phyloP scores from a whole-genome alignment of 1,140 invertebrate genomes.

The Drosophila navojoa region DNA sequence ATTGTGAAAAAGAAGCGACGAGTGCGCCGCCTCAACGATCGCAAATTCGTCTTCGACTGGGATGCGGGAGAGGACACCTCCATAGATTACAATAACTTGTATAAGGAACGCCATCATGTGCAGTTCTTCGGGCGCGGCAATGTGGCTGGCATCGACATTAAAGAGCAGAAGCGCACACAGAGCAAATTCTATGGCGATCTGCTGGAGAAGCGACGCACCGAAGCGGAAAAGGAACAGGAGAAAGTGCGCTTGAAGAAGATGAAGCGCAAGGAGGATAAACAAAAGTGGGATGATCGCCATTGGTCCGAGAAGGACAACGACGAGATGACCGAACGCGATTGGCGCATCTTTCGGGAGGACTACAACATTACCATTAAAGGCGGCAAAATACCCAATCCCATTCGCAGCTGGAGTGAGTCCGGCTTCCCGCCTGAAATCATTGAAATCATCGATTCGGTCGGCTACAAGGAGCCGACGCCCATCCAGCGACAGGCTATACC shows the following conservation, averaged over 20 bases:
- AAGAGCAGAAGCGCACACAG: constrained; percentile 98
- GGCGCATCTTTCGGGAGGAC: constrained; percentile 99
- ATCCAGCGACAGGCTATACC: constrained; percentile 99
- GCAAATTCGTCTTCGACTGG: constrained; percentile 99
- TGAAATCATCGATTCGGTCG: constrained; percentile 97
- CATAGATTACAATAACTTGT: constrained; percentile 98
- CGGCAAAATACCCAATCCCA: constrained; percentile 98
- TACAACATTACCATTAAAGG: constrained; percentile 99
- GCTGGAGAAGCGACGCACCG: constrained; percentile 96
- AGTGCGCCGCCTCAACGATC: constrained; percentile 96
- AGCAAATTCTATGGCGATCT: constrained; percentile 99
- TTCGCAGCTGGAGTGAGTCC: constrained; percentile 97
- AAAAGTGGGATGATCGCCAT: constrained; percentile 99
- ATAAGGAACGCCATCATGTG: constrained; percentile 97
- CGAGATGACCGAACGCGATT: constrained; percentile 99
- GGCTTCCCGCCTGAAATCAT: constrained; percentile 95
- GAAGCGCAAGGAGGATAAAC: constrained; percentile 98
- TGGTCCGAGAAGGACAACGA: constrained; percentile 97
- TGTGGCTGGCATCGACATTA: constrained; percentile 97
- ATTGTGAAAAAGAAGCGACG: constrained; percentile 96
- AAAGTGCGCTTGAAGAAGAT: constrained; percentile 96
- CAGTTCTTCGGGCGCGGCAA: constrained; percentile 99
- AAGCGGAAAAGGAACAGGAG: constrained; percentile 99
- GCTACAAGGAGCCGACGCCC: constrained; percentile 99
- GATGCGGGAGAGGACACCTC: constrained; percentile 99